These are phyloP conservation scores for Nymphalis urticae DNA, from an alignment of 2,888 invertebrate genomes.

Conservation along the genomic window DNA sequence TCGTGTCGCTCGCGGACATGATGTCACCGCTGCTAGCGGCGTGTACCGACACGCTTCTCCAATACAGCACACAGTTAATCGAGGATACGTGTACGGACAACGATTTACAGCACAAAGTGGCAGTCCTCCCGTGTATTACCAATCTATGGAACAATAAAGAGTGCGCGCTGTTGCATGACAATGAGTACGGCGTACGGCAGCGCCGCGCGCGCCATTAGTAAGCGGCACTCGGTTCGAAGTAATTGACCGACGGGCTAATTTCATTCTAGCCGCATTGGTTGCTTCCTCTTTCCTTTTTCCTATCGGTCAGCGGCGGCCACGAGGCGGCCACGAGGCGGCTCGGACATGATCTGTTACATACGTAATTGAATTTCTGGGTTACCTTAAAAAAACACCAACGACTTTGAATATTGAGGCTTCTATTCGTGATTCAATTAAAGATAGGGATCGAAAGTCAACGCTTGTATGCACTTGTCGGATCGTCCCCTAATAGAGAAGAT, in stretches of 20 bases:
- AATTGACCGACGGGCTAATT: slow-evolving; percentile 80
- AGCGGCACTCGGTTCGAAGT: slow-evolving; percentile 71
- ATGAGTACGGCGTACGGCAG: slow-evolving; percentile 72
- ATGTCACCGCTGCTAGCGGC: slow-evolving; percentile 72
- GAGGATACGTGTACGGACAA: slow-evolving; percentile 77
- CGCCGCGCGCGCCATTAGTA: slow-evolving; percentile 76
- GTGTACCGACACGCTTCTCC: slow-evolving; percentile 67
- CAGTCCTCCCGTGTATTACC: slow-evolving; percentile 81
- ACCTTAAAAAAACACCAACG: neutral
- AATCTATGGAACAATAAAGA: slow-evolving; percentile 80
- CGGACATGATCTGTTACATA: slow-evolving; percentile 45
- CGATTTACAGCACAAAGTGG: slow-evolving; percentile 80
- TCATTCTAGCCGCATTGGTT: slow-evolving; percentile 77
- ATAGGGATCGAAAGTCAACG: slow-evolving; percentile 1
- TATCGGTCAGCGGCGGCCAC: slow-evolving; percentile 70
- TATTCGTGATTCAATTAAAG: neutral
- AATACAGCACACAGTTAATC: slow-evolving; percentile 72
- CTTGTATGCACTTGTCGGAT: slow-evolving; percentile 8
- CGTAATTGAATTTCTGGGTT: slow-evolving; percentile 34
- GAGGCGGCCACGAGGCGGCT: slow-evolving; percentile 55
- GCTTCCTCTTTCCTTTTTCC: slow-evolving; percentile 82
- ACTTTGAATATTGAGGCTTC: neutral
- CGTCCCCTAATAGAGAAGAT: slow-evolving; percentile 5
- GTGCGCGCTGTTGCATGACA: slow-evolving; percentile 71
- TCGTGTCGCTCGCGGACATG: slow-evolving; percentile 77